Evolutionary conservation across 2,888 invertebrate species (phyloP).

Genomic region (Griposia aprilina): DNA sequence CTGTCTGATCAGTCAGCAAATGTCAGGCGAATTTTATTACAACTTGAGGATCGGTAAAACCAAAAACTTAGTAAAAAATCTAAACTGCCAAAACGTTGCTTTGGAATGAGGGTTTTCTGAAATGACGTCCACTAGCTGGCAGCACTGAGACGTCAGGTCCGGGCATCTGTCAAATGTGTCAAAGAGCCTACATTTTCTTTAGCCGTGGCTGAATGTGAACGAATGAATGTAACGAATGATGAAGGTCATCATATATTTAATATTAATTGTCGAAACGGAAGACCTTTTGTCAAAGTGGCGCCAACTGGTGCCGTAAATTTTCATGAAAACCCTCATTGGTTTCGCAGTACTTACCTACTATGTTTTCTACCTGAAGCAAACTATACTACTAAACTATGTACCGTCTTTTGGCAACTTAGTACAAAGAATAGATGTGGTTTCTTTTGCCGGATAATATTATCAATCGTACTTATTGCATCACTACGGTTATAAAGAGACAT

Average conservation of each 20-base stretch:
- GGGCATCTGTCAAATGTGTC: too few species aligned
- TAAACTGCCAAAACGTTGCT: not conserved
- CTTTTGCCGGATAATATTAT: not conserved
- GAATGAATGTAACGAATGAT: too few species aligned
- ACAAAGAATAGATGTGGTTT: not conserved
- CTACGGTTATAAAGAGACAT: not conserved
- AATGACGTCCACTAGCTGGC: too few species aligned
- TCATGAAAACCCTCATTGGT: too few species aligned
- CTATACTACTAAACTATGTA: not conserved
- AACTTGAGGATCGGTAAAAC: not conserved
- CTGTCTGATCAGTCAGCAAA: not conserved
- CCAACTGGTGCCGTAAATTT: too few species aligned
- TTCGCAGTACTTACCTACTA: not conserved
- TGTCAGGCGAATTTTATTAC: not conserved
- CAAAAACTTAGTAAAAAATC: not conserved
- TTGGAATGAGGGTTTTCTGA: too few species aligned
- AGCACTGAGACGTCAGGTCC: too few species aligned
- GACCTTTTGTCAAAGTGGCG: too few species aligned
- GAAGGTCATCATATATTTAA: too few species aligned
- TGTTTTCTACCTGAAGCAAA: not conserved
- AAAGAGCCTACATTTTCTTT: too few species aligned
- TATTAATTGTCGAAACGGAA: too few species aligned
- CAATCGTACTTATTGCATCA: not conserved
- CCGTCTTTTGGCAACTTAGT: not conserved
- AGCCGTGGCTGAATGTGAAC: too few species aligned